Evolutionary conservation across 2,113 vertebrate genomes (phyloP).

Genomic region (Arenaria interpres): DNA sequence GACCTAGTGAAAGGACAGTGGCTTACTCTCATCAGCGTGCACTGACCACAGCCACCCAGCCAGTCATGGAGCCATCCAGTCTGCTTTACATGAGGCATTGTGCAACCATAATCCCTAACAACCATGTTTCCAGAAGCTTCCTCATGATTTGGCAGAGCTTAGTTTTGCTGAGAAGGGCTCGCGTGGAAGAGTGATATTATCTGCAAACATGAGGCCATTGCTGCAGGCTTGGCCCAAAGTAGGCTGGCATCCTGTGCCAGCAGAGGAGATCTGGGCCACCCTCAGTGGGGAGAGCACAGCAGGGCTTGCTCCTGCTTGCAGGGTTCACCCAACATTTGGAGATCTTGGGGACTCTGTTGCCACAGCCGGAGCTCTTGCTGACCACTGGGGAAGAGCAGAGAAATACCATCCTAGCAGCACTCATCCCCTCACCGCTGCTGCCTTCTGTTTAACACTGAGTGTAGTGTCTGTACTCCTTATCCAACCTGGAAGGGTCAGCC

Average conservation of each 20-base stretch:
- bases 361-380: neutral
- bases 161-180: neutral
- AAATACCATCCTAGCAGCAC: neutral
- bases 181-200: neutral
- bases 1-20: neutral
- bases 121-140: neutral
- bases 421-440: neutral
- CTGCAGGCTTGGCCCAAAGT: neutral
- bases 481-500: neutral
- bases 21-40: neutral
- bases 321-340: neutral
- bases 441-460: neutral
- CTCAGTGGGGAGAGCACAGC: neutral
- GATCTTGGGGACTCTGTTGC: neutral
- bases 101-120: neutral
- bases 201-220: neutral
- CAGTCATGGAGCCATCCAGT: neutral
- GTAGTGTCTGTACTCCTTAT: neutral
- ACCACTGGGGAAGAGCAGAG: neutral
- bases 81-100: neutral
- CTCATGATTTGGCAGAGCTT: neutral
- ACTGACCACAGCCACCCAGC: neutral
- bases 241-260: neutral
- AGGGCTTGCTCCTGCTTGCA: neutral
- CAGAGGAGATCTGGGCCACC: neutral